Conservation (phyloP, 2,797 vertebrate species). For the Scyliorhinus canicula region DNA sequence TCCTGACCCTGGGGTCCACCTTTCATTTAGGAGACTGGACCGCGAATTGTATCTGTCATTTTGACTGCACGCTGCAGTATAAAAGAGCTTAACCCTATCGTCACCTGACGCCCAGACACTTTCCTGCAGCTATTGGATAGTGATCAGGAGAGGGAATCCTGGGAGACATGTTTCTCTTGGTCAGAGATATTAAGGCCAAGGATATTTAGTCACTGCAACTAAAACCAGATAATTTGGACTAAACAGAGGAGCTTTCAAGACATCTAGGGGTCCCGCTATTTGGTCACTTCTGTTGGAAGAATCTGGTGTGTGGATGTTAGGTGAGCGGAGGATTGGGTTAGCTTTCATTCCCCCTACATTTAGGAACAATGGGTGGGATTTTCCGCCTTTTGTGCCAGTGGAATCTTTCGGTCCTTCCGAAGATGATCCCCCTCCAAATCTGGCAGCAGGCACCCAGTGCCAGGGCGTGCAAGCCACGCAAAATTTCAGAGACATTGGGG, state of each 20-base stretch:
- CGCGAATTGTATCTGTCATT: neutral
- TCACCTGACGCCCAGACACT: neutral
- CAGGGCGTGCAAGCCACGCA: no score
- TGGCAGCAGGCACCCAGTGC: no score
- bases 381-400: no score
- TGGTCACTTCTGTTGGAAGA: no score
- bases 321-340: neutral
- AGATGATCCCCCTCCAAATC: no score
- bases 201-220: neutral
- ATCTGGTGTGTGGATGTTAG: neutral
- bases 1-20: neutral
- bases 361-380: no score
- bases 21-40: neutral
- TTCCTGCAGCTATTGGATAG: neutral
- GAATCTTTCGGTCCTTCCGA: no score
- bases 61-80: neutral
- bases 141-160: neutral
- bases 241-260: no score
- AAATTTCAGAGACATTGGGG: no score
- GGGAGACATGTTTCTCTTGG: neutral
- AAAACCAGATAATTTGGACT: neutral
- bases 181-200: neutral
- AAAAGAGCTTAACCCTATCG: neutral
- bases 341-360: neutral
- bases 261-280: no score